Conservation (phyloP, 1,140 invertebrate species). For the Mercenaria mercenaria region DNA sequence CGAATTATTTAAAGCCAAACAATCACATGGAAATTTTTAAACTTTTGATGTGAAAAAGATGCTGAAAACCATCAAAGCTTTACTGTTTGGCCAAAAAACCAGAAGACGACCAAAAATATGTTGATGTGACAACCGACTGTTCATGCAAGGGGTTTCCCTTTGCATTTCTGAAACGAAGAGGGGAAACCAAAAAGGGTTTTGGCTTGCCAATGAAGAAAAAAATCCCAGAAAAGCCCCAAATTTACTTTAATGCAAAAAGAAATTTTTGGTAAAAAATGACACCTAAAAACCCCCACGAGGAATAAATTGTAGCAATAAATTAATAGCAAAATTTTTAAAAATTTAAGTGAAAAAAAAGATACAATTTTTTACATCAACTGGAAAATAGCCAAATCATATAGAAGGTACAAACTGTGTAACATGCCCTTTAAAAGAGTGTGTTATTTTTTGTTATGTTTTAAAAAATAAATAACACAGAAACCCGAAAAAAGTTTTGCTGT, state of each 20-base stretch:
- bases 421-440: background rate
- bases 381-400: too few species aligned
- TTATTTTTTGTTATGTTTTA: background rate
- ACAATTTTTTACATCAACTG: too few species aligned
- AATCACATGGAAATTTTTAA: background rate
- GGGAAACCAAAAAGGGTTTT: background rate
- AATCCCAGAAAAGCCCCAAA: background rate
- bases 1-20: background rate
- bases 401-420: background rate
- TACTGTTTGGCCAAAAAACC: background rate
- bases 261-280: background rate
- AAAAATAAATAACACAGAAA: background rate
- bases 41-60: background rate
- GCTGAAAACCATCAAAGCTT: background rate
- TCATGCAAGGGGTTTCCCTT: background rate
- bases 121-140: background rate
- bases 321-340: background rate
- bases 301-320: background rate
- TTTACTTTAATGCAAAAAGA: too few species aligned
- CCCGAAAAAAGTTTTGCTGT: too few species aligned
- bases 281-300: background rate
- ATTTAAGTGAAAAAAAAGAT: background rate
- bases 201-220: background rate
- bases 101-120: background rate
- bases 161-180: background rate